Conservation (phyloP, 2,113 vertebrate genomes). For the Balaeniceps rex region DNA sequence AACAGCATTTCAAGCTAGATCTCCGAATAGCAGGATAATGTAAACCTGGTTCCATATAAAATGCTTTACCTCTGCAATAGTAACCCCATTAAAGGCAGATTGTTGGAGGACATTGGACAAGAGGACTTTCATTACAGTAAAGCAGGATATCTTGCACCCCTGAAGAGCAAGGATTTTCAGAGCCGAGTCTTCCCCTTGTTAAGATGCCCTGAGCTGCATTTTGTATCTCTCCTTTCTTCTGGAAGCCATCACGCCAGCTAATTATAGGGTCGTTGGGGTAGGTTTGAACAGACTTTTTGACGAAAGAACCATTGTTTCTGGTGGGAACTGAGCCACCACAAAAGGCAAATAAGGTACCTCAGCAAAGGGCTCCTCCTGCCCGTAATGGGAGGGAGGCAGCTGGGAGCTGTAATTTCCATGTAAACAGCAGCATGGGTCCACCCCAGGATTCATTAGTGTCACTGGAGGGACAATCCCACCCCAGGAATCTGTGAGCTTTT, state of each 20-base stretch:
- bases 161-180: slow-evolving; percentile 25
- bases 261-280: neutral
- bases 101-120: slow-evolving; percentile 62
- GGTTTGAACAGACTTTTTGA: neutral
- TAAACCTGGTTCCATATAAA: slow-evolving; percentile 82
- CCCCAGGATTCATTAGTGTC: neutral
- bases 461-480: neutral
- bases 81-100: slow-evolving; percentile 79
- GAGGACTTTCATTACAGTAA: slow-evolving; percentile 41
- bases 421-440: neutral
- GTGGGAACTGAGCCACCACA: neutral
- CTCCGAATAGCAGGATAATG: slow-evolving; percentile 80
- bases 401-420: neutral
- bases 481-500: neutral
- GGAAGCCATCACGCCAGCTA: neutral
- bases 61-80: slow-evolving; percentile 76
- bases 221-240: neutral
- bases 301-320: neutral
- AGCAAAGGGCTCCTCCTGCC: neutral
- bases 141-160: slow-evolving; percentile 30
- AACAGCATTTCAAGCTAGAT: slow-evolving; percentile 81
- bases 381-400: neutral
- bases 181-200: neutral
- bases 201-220: neutral
- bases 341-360: neutral